Evolutionary conservation across 2,797 vertebrate species (phyloP), one percentile per base, ranked within the genome.

Genomic region (Fistularia commersonii): DNA sequence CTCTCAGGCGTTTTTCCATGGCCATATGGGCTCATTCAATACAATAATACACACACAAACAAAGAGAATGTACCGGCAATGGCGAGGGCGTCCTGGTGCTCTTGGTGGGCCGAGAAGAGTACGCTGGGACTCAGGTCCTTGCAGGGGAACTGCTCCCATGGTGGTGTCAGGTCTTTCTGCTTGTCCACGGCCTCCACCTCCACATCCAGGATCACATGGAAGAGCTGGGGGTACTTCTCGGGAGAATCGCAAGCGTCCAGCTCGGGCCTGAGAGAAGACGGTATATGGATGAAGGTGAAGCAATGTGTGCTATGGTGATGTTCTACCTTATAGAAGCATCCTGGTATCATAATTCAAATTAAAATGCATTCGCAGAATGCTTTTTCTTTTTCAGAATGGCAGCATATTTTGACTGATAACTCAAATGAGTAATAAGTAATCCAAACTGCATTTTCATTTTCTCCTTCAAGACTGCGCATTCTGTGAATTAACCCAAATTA

Each of bases 221-320:
- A 99, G 33, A 99, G 91, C 85, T 96, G 95, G 23, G 97, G 96
- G 56, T 99, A 99, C 85, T 99, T 99, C 81, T 99, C 97, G 45
- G 95, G 93, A 72, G 93, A 94, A 76, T 99, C 97, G 32, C 95
- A 98, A 0, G 96, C 96, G 66, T 99, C 97, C 64, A 99, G 79
- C 69, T 99, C 97, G 31, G 96, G 92, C 73, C 97, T 99, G 80
- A 47, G 35, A 43, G 46, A 34, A 51, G 8, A 45, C 34, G 52
- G 1, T 23, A 23, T 23, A 8, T 42, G 3, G 5, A 3, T 14
- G 33, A 6, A 15, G 8, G 33, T n/a, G 9, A 12, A 32, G 23
- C 9, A 39, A 6, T 11, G 10, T 23, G 23, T 23, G 23, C 23
- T 23, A 2, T 4, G 23, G 23, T 23, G 23, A 23, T 23, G 23